Evolutionary conservation across 2,888 invertebrate species (phyloP), one percentile per base, ranked within the genome.

Genomic region (Acanthacorydalis orientalis): DNA sequence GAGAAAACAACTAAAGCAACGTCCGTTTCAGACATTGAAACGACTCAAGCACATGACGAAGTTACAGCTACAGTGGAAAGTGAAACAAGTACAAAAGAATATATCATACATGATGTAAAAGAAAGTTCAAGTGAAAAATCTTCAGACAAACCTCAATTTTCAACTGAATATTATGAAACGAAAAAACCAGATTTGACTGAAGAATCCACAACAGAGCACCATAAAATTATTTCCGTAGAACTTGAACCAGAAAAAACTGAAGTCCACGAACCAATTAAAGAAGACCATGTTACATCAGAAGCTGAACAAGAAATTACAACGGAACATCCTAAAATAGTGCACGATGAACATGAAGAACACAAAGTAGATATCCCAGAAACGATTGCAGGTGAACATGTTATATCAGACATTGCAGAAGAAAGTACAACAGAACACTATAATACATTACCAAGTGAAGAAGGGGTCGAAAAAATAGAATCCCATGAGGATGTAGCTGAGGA

Each of bases 331-430:
- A 12, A 15, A 15, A 23, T 32, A 37, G 15, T 49, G 48, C 47
- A 53, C 31, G 55, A 52, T 34, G 51, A 55, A 15, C 51, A 54
- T 34, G 31, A 44, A 53, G 51, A 55, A 15, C 51, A 54, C 33
- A 23, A 44, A 53, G 49, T 14, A 45, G 11, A 61, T 62, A 50
- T 67, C 68, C 49, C 23, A 35, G 10, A 33, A 43, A 23, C 4
- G 31, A 43, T 31, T 38, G 35, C 35, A 46, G 37, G 33, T 39
- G 35, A 47, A 33, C 33, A 50, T 39, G 43, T 43, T 31, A 37
- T 47, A 47, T 49, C 49, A 43, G 32, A 14, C 7, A 47, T 42
- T 16, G 31, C 33, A 8, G 47, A 12, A 11, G 14, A 41, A 33
- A 51, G 14, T 4, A 48, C 16, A 39, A 37, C 10, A 45, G 48